Conservation (phyloP, 2,113 vertebrate species). For the Hyperopisus bebe region DNA sequence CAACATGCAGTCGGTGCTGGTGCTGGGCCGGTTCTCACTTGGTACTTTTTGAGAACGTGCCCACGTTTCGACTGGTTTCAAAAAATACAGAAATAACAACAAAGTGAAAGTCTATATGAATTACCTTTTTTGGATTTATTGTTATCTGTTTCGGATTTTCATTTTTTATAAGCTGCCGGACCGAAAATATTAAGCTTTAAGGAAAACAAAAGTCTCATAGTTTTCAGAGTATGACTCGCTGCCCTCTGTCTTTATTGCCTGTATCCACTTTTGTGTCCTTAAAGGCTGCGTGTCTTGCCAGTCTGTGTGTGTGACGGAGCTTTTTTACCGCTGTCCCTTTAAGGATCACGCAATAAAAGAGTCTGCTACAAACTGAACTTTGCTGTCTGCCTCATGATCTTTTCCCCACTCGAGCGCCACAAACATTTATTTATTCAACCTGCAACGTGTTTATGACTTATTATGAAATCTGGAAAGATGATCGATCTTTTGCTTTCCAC, state of each 20-base stretch:
- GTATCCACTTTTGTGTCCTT: too few relatives aligned
- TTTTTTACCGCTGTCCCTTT: not conserved
- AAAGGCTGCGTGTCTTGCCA: too few relatives aligned
- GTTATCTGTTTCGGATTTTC: too few relatives aligned
- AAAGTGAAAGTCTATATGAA: not conserved
- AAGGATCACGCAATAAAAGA: not conserved
- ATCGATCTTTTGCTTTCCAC: not conserved
- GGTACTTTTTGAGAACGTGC: not conserved
- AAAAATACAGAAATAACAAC: not conserved
- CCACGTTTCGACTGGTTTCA: not conserved
- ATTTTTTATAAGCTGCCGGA: too few relatives aligned
- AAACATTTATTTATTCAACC: not conserved
- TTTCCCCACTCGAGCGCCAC: not conserved
- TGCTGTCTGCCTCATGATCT: not conserved
- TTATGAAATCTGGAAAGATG: not conserved
- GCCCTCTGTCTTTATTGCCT: too few relatives aligned
- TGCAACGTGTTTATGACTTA: not conserved
- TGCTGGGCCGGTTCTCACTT: not conserved
- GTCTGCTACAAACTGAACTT: not conserved
- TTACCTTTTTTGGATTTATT: not conserved
- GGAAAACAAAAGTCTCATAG: too few relatives aligned
- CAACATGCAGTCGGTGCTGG: not conserved
- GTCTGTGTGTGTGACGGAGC: too few relatives aligned
- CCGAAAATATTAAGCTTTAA: too few relatives aligned
- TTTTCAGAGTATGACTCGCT: too few relatives aligned